Conservation (phyloP, 2,797 vertebrate genomes). For the Simalia tracyae region DNA sequence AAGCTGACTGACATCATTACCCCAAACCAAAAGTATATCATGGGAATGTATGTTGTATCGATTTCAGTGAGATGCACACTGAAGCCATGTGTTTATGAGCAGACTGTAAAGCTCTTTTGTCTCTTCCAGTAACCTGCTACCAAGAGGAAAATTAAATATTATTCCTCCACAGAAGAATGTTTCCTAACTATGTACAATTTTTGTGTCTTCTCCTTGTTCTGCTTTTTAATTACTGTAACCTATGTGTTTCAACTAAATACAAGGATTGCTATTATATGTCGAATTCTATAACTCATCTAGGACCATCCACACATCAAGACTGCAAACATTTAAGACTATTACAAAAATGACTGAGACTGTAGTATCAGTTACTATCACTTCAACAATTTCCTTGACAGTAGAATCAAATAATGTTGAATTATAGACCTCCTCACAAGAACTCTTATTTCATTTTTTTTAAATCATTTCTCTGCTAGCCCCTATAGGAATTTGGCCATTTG, state of each 20-base stretch:
- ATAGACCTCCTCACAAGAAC: constrained; percentile 75
- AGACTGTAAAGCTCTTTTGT: not conserved
- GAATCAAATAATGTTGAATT: constrained; percentile 81
- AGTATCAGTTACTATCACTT: constrained; percentile 75
- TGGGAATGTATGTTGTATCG: too few relatives aligned
- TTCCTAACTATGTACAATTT: fast-evolving
- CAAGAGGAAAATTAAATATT: constrained; percentile 30
- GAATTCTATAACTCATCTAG: constrained; percentile 61
- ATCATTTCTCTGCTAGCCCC: constrained; percentile 68
- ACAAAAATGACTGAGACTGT: constrained; percentile 71
- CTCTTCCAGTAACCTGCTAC: constrained; percentile 37
- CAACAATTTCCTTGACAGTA: constrained; percentile 74
- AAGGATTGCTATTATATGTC: constrained; percentile 57
- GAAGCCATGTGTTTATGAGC: not conserved
- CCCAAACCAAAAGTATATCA: not conserved
- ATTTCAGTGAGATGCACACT: not conserved
- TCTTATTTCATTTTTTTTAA: constrained; percentile 76
- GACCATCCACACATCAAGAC: constrained; percentile 65
- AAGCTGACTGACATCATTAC: not conserved
- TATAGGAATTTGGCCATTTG: constrained; percentile 71
- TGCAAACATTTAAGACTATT: constrained; percentile 75
- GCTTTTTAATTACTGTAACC: constrained; percentile 30
- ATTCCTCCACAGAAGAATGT: constrained; percentile 11
- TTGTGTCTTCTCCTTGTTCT: not conserved
- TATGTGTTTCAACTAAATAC: constrained; percentile 55